phyloP scores from a whole-genome alignment of 2,888 invertebrate genomes.

The Synanthedon formicaeformis region DNA sequence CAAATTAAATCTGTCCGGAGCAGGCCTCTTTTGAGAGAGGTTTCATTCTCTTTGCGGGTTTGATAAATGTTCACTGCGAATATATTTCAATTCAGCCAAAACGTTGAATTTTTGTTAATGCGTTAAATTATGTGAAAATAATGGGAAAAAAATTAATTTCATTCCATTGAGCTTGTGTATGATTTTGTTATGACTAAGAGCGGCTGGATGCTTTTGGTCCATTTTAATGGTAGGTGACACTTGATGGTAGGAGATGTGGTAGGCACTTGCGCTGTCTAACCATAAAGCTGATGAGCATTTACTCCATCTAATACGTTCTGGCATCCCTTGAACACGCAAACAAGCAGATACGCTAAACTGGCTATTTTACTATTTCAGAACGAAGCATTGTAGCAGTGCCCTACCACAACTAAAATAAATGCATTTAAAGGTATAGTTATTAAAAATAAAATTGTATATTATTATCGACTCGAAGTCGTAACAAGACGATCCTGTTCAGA shows the following conservation, averaged over 20 bases:
- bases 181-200: slow-evolving; percentile 32
- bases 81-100: slow-evolving; percentile 56
- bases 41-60: slow-evolving; percentile 69
- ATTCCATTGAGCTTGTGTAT: slow-evolving; percentile 31
- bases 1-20: slow-evolving; percentile 71
- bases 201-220: slow-evolving; percentile 20
- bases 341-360: too few species aligned
- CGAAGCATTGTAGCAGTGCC: too few species aligned
- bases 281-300: too few species aligned
- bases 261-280: too few species aligned
- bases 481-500: slow-evolving; percentile 58
- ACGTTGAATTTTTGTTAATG: slow-evolving; percentile 54
- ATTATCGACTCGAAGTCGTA: slow-evolving; percentile 34
- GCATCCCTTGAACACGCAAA: too few species aligned
- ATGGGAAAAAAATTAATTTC: slow-evolving; percentile 32
- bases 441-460: slow-evolving; percentile 60
- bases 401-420: too few species aligned
- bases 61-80: slow-evolving; percentile 67
- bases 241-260: too few species aligned
- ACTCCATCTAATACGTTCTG: too few species aligned
- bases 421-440: slow-evolving; percentile 11
- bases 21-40: slow-evolving; percentile 69
- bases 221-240: too few species aligned
- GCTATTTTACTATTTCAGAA: too few species aligned
- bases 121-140: slow-evolving; percentile 45